Conservation (phyloP, 1,140 invertebrate genomes). For the Eueides isabella region DNA sequence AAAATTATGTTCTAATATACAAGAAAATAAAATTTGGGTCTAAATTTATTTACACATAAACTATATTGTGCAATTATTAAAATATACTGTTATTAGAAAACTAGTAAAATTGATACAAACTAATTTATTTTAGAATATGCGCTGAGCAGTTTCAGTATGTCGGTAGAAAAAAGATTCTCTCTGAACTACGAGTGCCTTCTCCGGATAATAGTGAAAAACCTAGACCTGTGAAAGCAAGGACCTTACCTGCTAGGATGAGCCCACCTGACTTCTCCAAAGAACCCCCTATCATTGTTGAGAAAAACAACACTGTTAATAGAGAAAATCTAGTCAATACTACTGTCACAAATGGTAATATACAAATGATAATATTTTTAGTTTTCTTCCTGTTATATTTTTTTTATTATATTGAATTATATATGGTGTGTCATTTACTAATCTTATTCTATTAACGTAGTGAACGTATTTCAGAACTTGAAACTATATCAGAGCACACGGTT, state of each 20-base stretch:
- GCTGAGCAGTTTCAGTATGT: constrained; percentile 94
- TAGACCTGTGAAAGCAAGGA: constrained; percentile 83
- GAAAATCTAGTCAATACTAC: constrained; percentile 73
- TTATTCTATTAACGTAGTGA: not conserved
- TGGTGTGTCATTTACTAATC: not conserved
- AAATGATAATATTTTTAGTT: not conserved
- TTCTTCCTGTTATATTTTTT: not conserved
- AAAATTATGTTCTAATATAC: too few relatives aligned
- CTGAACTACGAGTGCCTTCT: constrained; percentile 64
- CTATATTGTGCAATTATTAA: not conserved
- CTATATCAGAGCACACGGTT: constrained; percentile 84
- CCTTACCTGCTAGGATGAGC: constrained; percentile 90
- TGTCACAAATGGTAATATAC: constrained; percentile 58
- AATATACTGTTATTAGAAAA: too few relatives aligned
- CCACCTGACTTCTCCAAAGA: constrained; percentile 84
- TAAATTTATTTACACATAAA: too few relatives aligned
- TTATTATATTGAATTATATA: not conserved
- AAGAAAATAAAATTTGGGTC: too few relatives aligned
- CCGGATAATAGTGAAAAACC: constrained; percentile 80
- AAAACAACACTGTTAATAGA: constrained; percentile 81
- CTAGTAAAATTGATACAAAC: not conserved
- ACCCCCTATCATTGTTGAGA: constrained; percentile 76
- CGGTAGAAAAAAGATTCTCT: constrained; percentile 89
- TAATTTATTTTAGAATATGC: constrained; percentile 85
- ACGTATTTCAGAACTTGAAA: constrained; percentile 82